These are phyloP conservation scores for Pachypanchax playfairii DNA, from an alignment of 2,113 vertebrate species.

Conservation along the genomic window DNA sequence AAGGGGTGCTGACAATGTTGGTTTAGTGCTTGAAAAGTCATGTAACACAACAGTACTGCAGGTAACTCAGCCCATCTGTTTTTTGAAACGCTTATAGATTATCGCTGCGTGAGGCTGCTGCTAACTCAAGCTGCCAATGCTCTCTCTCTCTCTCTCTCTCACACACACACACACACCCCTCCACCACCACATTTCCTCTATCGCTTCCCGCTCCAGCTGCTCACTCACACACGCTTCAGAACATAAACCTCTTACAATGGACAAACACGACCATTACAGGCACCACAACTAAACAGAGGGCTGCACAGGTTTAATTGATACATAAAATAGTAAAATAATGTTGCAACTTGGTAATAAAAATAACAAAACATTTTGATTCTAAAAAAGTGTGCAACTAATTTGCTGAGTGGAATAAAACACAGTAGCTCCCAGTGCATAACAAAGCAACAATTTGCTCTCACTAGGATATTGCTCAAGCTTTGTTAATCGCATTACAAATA, in stretches of 20 bases:
- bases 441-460: neutral
- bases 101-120: slow-evolving; percentile 46
- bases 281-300: neutral
- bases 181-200: slow-evolving; percentile 5
- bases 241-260: slow-evolving; percentile 3
- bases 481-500: slow-evolving; percentile 13
- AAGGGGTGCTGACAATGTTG: slow-evolving; percentile 40
- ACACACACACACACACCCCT: slow-evolving; percentile 3
- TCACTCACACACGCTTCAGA: slow-evolving; percentile 37
- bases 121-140: slow-evolving; percentile 38
- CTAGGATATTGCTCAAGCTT: slow-evolving; percentile 1
- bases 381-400: neutral
- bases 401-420: neutral
- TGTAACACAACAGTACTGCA: slow-evolving; percentile 50
- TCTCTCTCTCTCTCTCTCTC: no score
- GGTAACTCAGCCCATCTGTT: slow-evolving; percentile 65
- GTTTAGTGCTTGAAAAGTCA: slow-evolving; percentile 49
- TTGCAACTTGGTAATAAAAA: neutral
- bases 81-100: slow-evolving; percentile 46
- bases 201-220: slow-evolving; percentile 33
- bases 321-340: slow-evolving; percentile 11
- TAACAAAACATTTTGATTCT: neutral
- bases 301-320: slow-evolving; percentile 15
- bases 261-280: slow-evolving; percentile 9
- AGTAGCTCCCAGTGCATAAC: slow-evolving; percentile 9